These are phyloP conservation scores for Oceanodroma leucorhoa DNA, from an alignment of 2,797 vertebrate species.

Conservation along the genomic window DNA sequence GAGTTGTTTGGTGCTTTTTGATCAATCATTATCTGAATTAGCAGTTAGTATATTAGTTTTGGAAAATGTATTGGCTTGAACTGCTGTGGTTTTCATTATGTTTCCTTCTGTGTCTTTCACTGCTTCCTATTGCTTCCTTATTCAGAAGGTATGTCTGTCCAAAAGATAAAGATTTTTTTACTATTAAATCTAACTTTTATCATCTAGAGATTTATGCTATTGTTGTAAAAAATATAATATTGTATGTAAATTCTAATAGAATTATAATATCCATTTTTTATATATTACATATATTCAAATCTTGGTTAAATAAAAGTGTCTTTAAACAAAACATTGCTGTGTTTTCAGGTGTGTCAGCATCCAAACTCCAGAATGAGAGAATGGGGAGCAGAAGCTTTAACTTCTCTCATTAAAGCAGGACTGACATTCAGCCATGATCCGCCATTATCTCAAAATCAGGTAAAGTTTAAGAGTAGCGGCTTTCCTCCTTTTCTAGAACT, in stretches of 20 bases:
- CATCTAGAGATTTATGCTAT: not conserved
- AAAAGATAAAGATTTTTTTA: not conserved
- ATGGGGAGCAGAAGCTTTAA: slow-evolving; percentile 97
- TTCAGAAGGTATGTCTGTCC: slow-evolving; percentile 94
- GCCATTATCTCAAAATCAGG: slow-evolving; percentile 92
- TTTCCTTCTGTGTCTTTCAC: slow-evolving; percentile 83
- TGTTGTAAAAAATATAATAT: not conserved
- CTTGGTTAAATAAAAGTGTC: not conserved
- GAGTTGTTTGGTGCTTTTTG: not conserved
- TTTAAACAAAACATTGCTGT: not conserved
- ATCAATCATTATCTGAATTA: not conserved
- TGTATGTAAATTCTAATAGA: not conserved
- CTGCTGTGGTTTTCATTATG: slow-evolving; percentile 66
- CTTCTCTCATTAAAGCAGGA: slow-evolving; percentile 95
- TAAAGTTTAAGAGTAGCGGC: slow-evolving; percentile 58
- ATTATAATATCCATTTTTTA: not conserved
- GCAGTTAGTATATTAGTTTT: not conserved
- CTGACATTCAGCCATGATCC: slow-evolving; percentile 92
- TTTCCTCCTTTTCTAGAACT: not conserved
- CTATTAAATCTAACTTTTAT: not conserved
- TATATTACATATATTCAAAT: not conserved
- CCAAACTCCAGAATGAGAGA: slow-evolving; percentile 97
- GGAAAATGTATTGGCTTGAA: slow-evolving; percentile 23
- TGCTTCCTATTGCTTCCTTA: slow-evolving; percentile 85
- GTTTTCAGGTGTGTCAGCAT: slow-evolving; percentile 93